Evolutionary conservation across 2,113 vertebrate genomes (phyloP).

Genomic region (Suricata suricatta): DNA sequence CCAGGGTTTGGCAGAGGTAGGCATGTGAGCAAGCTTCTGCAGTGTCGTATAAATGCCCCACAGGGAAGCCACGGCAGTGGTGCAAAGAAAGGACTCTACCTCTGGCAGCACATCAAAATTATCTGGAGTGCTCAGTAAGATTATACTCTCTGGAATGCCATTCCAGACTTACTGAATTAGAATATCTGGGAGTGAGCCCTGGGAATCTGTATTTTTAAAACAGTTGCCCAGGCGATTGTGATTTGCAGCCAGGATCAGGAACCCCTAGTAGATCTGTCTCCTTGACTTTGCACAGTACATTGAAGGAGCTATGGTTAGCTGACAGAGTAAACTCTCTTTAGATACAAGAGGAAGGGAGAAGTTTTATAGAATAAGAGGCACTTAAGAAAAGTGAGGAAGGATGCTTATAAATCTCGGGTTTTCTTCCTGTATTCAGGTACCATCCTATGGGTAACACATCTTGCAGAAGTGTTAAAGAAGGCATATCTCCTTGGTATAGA

Average conservation of each 20-base stretch:
- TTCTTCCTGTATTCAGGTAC: not conserved
- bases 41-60: not conserved
- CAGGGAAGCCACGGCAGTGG: not conserved
- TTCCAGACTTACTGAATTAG: not conserved
- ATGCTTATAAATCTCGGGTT: not conserved
- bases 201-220: not conserved
- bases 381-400: not conserved
- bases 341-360: not conserved
- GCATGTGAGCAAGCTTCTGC: not conserved
- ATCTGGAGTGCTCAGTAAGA: not conserved
- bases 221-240: not conserved
- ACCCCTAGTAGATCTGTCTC: not conserved
- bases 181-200: not conserved
- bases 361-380: not conserved
- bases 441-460: not conserved
- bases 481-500: not conserved
- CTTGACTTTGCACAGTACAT: no score
- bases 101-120: not conserved
- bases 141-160: not conserved
- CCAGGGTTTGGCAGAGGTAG: not conserved
- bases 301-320: not conserved
- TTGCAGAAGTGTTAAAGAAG: not conserved
- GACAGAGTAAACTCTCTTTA: not conserved
- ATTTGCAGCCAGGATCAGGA: not conserved
- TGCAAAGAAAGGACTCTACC: not conserved